phyloP scores from a whole-genome alignment of 2,113 vertebrate genomes.

The Stercorarius parasiticus region DNA sequence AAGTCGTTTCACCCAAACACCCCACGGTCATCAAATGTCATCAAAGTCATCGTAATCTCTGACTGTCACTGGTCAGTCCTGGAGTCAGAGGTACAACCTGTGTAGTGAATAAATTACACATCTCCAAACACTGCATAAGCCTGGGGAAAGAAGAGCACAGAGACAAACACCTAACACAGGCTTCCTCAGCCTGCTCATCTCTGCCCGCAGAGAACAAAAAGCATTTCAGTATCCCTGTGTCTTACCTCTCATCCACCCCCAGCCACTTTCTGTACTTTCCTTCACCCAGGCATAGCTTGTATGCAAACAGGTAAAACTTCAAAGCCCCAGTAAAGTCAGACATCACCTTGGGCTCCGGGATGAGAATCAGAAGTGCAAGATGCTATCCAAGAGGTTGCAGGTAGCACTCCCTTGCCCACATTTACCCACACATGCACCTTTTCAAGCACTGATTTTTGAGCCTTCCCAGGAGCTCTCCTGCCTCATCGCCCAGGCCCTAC shows the following conservation, averaged over 20 bases:
- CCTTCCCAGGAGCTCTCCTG: neutral
- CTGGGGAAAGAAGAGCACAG: neutral
- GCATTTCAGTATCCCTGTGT: neutral
- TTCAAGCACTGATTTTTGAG: neutral
- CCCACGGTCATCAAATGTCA: neutral
- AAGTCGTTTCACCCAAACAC: neutral
- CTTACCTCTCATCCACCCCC: neutral
- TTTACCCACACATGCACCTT: neutral
- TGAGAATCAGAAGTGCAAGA: neutral
- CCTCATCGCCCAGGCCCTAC: neutral
- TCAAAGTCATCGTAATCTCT: neutral
- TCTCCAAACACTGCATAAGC: neutral
- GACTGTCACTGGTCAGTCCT: neutral
- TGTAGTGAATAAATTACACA: neutral
- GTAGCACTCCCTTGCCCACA: neutral
- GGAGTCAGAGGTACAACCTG: neutral
- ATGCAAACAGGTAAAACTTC: neutral
- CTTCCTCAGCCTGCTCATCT: neutral
- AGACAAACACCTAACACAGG: neutral
- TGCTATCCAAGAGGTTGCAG: neutral
- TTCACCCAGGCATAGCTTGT: neutral
- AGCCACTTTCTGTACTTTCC: neutral
- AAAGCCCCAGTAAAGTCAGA: neutral
- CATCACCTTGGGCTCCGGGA: neutral
- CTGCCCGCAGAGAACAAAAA: neutral